Evolutionary conservation across 2,888 invertebrate species (phyloP).

Genomic region (Carpatolechia fugitivella): DNA sequence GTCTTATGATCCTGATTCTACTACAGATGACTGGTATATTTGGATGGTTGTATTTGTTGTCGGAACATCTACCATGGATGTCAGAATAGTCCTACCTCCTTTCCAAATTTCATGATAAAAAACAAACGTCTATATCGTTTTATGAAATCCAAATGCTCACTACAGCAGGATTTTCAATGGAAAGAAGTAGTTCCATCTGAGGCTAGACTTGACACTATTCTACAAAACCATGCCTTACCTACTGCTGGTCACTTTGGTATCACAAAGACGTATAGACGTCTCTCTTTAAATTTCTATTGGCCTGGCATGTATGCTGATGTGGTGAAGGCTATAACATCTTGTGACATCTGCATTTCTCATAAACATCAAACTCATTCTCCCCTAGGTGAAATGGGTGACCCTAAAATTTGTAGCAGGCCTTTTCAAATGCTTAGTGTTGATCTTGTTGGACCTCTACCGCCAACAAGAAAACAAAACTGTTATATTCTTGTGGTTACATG

Average conservation of each 20-base stretch:
- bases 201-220: conserved; percentile 8
- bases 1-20: background rate
- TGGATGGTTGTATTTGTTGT: no score
- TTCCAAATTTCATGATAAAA: conserved; percentile 21
- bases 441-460: conserved; percentile 28
- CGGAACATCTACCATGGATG: conserved; percentile 25
- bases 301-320: conserved; percentile 22
- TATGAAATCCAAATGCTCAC: no score
- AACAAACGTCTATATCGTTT: conserved; percentile 22
- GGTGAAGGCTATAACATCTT: no score
- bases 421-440: conserved; percentile 28
- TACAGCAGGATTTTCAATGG: no score
- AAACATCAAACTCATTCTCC: conserved; percentile 1
- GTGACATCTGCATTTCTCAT: background rate
- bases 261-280: conserved; percentile 28
- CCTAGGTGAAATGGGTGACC: background rate
- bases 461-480: conserved; percentile 16
- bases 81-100: conserved; percentile 14
- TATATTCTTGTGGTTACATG: no score
- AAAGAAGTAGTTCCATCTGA: conserved; percentile 23
- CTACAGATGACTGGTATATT: conserved; percentile 25
- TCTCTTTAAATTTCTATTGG: conserved; percentile 22
- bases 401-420: conserved; percentile 14
- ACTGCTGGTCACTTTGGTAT: no score
- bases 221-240: conserved; percentile 24